Evolutionary conservation across 1,140 invertebrate genomes (phyloP).

Genomic region (Aphelinus certus): DNA sequence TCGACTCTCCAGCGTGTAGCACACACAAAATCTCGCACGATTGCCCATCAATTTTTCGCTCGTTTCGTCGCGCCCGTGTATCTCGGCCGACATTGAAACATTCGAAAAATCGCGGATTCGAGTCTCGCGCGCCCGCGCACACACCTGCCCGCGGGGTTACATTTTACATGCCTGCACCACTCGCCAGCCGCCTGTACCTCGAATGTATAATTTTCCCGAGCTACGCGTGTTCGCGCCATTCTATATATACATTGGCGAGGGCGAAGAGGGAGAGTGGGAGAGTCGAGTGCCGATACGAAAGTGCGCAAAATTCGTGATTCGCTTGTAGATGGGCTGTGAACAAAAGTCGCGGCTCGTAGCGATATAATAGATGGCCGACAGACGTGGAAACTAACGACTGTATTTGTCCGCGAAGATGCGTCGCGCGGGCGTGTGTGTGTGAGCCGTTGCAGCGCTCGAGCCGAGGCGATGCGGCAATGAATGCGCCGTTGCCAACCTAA

Average conservation of each 20-base stretch:
- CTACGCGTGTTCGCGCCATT: background rate
- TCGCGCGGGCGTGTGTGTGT: background rate
- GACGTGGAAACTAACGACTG: conserved; percentile 20
- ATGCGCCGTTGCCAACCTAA: conserved; percentile 11
- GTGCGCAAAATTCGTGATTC: conserved; percentile 18
- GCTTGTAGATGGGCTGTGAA: background rate
- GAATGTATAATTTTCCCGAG: no score
- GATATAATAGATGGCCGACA: background rate
- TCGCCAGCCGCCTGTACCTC: no score
- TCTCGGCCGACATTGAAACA: background rate
- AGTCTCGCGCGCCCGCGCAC: background rate
- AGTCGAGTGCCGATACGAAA: background rate
- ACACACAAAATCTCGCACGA: background rate
- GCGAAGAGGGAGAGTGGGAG: no score
- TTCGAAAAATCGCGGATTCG: background rate
- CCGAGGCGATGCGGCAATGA: conserved; percentile 23
- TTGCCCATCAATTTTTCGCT: background rate
- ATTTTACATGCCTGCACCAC: no score
- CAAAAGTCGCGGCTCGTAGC: no score
- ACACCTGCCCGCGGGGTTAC: no score
- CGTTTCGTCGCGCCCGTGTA: background rate
- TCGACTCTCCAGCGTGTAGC: no score
- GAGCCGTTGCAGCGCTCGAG: background rate
- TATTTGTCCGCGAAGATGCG: background rate
- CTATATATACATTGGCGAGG: no score